A percentile compares a stretch with the other conserved stretches of the same genome.
These are phyloP conservation scores for Pyrocephalus nanus DNA, from an alignment of 2,797 vertebrate species.

Conservation along the genomic window DNA sequence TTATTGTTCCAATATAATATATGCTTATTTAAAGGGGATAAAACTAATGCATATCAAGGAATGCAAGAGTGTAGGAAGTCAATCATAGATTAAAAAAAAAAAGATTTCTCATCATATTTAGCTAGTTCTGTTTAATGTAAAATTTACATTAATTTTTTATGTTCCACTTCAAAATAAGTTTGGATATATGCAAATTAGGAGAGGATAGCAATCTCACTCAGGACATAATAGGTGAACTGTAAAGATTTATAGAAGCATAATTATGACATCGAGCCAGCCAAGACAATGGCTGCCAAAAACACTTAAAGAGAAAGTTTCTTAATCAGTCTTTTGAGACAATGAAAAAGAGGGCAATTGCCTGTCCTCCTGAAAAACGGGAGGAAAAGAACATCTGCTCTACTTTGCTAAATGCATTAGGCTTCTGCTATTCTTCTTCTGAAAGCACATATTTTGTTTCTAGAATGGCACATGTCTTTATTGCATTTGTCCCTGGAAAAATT, in stretches of 20 bases:
- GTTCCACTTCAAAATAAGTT: not conserved
- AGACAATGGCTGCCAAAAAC: not conserved
- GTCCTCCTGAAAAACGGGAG: not conserved
- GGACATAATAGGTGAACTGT: not conserved
- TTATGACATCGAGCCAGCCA: not conserved
- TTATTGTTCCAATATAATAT: not conserved
- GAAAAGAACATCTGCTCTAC: not conserved
- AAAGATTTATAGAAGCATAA: not conserved
- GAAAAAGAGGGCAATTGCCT: not conserved
- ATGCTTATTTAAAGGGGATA: not conserved
- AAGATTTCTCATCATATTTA: not conserved
- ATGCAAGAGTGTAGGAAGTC: not conserved
- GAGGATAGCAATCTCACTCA: not conserved
- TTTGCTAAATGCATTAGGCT: not conserved
- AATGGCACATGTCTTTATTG: not conserved
- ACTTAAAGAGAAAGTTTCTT: not conserved
- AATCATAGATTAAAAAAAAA: not conserved
- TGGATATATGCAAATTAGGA: not conserved
- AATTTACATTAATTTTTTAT: not conserved
- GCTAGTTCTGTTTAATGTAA: not conserved
- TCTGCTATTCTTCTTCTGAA: not conserved
- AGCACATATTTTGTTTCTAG: not conserved
- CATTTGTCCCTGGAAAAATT: not conserved
- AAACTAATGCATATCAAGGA: not conserved
- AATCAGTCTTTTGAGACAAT: not conserved